Base-by-base conservation (phyloP, 2,888 invertebrate species). In the Lysandra coridon region DNA sequence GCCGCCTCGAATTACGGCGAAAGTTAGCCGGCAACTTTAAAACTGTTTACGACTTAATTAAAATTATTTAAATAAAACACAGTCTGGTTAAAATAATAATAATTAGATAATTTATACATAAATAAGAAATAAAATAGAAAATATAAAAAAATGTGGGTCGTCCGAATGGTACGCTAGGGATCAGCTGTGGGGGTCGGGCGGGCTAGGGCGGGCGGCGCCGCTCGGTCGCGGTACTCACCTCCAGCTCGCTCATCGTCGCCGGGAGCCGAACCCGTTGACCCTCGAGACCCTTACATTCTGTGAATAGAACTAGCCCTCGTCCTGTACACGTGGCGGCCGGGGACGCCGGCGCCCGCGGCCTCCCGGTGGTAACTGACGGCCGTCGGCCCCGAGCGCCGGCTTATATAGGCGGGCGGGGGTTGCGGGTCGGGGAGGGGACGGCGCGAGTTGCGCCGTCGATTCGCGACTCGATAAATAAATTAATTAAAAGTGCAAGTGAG, bases 401-500 rank as follows among this genome's bases (percentile, higher is more conserved):
- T 91, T 94, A 86, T 93, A 95, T 92, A 94, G 89, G 84, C 86
- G 85, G 84, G 79, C 80, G 87, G 85, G 87, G 86, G 86, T 92
- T 23, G 92, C 44, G 33, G 40, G 73, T 17, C 17, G 40, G 40
- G 87, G 92, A 90, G 92, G 91, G 89, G 91, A 86, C 88, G 87
- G 88, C 91, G 88, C 92, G 94, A 92, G 91, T 93, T 92, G 94
- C 94, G 92, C 93, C 92, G 94, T 94, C 92, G 93, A 92, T 91
- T 89, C 91, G 91, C 92, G 93, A 92, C 91, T 90, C 94, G 90
- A 95, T 95, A 95, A 95, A 95, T 95, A 94, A 95, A 95, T 95
- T 94, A 95, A 95, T 95, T 95, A 95, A 94, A 94, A 95, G 94
- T 95, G 94, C 94, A 94, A 95, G 94, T 94, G 93, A 95, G 92